Evolutionary conservation across 2,888 invertebrate species (phyloP).

Genomic region (Andrena praecox): DNA sequence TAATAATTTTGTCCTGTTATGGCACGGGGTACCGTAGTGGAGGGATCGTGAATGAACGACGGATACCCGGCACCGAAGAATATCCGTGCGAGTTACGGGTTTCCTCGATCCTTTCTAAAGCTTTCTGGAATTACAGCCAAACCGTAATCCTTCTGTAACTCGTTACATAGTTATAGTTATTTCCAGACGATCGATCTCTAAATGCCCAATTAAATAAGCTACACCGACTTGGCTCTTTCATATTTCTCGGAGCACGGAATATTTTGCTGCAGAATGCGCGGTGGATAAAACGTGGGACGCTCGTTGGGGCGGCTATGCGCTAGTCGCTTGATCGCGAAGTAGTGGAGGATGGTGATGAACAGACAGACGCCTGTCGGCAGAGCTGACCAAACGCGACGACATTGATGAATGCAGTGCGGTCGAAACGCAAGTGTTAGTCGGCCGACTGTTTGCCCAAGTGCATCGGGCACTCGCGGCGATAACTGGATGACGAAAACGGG

Average conservation of each 20-base stretch:
- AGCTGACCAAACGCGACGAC: neutral
- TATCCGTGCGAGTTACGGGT: slow-evolving; percentile 38
- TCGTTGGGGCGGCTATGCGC: too few relatives aligned
- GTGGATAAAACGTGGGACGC: too few relatives aligned
- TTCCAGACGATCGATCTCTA: neutral
- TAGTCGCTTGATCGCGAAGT: too few relatives aligned
- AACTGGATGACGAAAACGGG: slow-evolving; percentile 7
- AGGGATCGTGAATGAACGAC: slow-evolving; percentile 48
- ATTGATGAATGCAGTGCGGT: slow-evolving; percentile 8
- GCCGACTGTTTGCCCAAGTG: slow-evolving; percentile 63
- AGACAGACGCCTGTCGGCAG: too few relatives aligned
- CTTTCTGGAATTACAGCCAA: neutral
- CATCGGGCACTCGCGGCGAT: slow-evolving; percentile 9
- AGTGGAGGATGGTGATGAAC: too few relatives aligned
- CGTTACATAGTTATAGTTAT: neutral
- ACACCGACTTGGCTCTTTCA: too few relatives aligned
- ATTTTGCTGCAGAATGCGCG: too few relatives aligned
- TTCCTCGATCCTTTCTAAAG: neutral
- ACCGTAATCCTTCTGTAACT: neutral
- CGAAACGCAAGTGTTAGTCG: slow-evolving; percentile 25
- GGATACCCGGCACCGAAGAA: slow-evolving; percentile 6
- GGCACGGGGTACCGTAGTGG: slow-evolving; percentile 16
- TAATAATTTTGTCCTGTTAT: slow-evolving; percentile 66
- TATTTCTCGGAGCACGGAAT: too few relatives aligned
- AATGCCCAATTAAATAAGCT: too few relatives aligned